A percentile compares a stretch with the other conserved stretches of the same genome.
phyloP scores from a whole-genome alignment of 2,888 invertebrate genomes.

The Isoperla grammatica region DNA sequence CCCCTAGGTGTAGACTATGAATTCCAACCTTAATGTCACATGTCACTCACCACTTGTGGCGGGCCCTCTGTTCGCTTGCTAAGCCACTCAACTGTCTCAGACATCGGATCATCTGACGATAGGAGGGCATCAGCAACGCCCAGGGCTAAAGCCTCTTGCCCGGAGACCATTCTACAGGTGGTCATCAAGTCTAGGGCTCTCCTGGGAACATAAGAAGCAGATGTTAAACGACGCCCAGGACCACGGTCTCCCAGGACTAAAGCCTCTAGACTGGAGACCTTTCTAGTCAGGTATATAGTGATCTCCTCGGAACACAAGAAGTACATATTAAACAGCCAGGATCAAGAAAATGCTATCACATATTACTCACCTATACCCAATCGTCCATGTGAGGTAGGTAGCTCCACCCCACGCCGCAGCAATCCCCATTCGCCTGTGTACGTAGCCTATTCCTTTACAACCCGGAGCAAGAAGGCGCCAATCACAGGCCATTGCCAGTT shows the following conservation, averaged over 20 bases:
- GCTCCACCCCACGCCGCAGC: constrained; percentile 50
- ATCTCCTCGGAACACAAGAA: too few relatives aligned
- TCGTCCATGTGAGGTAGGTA: constrained; percentile 41
- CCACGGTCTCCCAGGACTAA: too few relatives aligned
- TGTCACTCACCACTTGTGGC: constrained; percentile 7
- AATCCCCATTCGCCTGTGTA: constrained; percentile 47
- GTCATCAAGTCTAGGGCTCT: constrained; percentile 43
- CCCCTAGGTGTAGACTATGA: too few relatives aligned
- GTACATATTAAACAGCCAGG: too few relatives aligned
- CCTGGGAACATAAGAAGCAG: background rate
- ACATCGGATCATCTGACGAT: constrained; percentile 33
- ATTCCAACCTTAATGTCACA: too few relatives aligned
- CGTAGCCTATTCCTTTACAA: constrained; percentile 43
- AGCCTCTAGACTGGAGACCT: too few relatives aligned
- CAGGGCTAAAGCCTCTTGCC: constrained; percentile 40
- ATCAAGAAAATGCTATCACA: too few relatives aligned
- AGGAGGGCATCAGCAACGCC: constrained; percentile 43
- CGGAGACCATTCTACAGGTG: constrained; percentile 38
- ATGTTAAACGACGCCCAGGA: too few relatives aligned
- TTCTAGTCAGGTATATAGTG: too few relatives aligned
- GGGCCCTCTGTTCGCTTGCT: constrained; percentile 30
- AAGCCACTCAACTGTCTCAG: constrained; percentile 40
- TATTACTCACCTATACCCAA: constrained; percentile 38
- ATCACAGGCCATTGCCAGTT: constrained; percentile 47
- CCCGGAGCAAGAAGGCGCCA: constrained; percentile 42